A percentile compares a stretch with the other conserved stretches of the same genome.
These are phyloP conservation scores for Galendromus occidentalis DNA, from an alignment of 1,140 invertebrate species.

Conservation along the genomic window DNA sequence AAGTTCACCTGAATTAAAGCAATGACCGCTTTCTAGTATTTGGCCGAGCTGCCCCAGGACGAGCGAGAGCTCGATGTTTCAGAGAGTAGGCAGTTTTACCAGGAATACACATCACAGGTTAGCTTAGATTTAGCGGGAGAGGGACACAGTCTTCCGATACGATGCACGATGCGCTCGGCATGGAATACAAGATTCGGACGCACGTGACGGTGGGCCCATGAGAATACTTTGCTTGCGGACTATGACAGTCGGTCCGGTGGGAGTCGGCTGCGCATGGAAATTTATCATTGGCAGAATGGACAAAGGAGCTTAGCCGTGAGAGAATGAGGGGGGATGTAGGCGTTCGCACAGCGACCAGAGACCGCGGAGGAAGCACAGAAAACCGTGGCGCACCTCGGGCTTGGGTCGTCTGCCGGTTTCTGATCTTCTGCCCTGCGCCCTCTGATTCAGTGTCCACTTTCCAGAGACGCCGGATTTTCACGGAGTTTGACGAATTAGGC, in stretches of 20 bases:
- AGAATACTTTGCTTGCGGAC: not conserved
- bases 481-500: not conserved
- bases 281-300: no score
- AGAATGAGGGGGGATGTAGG: not conserved
- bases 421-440: not conserved
- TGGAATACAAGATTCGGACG: not conserved
- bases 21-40: not conserved
- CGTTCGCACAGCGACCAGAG: not conserved
- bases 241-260: no score
- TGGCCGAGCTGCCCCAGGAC: not conserved
- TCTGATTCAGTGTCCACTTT: not conserved
- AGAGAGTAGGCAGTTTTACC: not conserved
- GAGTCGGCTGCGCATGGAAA: no score
- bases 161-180: not conserved
- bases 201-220: not conserved
- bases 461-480: not conserved
- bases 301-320: not conserved
- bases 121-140: not conserved
- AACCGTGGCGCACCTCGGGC: not conserved
- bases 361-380: not conserved
- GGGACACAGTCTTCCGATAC: not conserved
- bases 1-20: not conserved
- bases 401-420: not conserved
- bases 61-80: not conserved
- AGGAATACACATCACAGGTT: slow-evolving; percentile 5